phyloP scores from a whole-genome alignment of 2,888 invertebrate species.

The Stegophylla sp. region DNA sequence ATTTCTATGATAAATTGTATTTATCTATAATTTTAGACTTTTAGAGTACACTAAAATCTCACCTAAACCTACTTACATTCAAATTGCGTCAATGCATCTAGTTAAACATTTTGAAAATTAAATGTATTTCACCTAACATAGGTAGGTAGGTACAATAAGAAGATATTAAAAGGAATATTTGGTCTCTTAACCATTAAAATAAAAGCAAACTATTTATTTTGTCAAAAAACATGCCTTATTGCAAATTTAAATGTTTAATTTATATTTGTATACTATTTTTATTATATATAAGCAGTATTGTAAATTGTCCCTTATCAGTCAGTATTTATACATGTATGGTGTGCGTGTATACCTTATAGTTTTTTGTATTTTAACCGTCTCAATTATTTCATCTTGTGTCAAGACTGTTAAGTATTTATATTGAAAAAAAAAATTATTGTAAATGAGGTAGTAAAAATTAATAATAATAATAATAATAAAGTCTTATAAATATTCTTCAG shows the following conservation, averaged over 20 bases:
- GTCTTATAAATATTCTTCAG: slow-evolving; percentile 12
- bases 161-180: slow-evolving; percentile 2
- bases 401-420: slow-evolving; percentile 52
- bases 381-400: slow-evolving; percentile 31
- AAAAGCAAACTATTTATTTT: slow-evolving; percentile 4
- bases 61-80: not conserved
- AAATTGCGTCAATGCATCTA: slow-evolving; percentile 1
- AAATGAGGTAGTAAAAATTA: slow-evolving; percentile 16
- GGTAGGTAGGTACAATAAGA: not conserved
- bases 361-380: slow-evolving; percentile 30
- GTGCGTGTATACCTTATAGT: slow-evolving; percentile 22
- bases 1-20: not conserved
- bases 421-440: slow-evolving; percentile 12
- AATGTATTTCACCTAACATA: not conserved
- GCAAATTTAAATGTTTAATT: slow-evolving; percentile 29
- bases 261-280: slow-evolving; percentile 33
- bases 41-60: not conserved
- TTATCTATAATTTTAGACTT: not conserved
- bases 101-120: not conserved
- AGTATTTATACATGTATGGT: slow-evolving; percentile 6
- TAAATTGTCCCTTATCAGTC: slow-evolving; percentile 15
- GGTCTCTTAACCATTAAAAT: slow-evolving; percentile 14
- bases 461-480: slow-evolving; percentile 15
- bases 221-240: slow-evolving; percentile 29
- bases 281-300: slow-evolving; percentile 19